Base-by-base conservation (phyloP, 2,888 invertebrate species). In the Lasioglossum lativentre region DNA sequence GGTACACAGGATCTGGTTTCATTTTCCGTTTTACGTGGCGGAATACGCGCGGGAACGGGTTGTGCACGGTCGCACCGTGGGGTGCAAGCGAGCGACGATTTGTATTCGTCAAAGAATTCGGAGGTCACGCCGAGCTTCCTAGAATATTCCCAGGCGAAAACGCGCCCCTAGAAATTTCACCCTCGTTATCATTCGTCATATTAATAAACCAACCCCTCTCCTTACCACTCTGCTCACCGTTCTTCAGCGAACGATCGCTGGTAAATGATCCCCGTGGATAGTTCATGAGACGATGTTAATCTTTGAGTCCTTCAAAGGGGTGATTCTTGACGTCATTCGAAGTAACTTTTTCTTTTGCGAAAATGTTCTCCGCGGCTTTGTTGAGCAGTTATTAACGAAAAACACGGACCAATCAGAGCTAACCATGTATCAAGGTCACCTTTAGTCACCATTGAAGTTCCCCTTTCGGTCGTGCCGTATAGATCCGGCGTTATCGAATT, bases 131-230 rank as follows among this genome's bases (percentile, higher is more conserved):
- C 79, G 82, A 82, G 79, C 86, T 85, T 73, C 86, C 63, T 81
- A 77, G 84, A 86, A 87, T 90, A 88, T 90, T 90, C 89, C 83
- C 59, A 74, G 66, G 63, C 80, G 81, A 86, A 76, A 78, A 82
- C 86, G 78, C 85, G 75, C 40, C 72, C 52, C 79, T 72, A 71
- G 80, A 88, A 90, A 89, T 89, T 89, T 91, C 86, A 79, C 74
- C 78, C 88, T 90, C 86, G 90, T 92, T 90, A 89, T 88, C 90
- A 90, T 92, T 92, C 89, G 86, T 92, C 91, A 90, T 88, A 92
- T 92, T 92, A 91, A 90, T 89, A 92, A 90, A 92, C 89, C 85
- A 86, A 87, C 88, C 88, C 78, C 23, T 23, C 78, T 72, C 81
- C 73, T 73, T 71, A 80, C 66, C 70, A 14, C 52, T 47, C 34